Percentiles rank a stretch among this genome's conserved stretches.
Evolutionary conservation across 2,888 invertebrate genomes (phyloP).

Genomic region (Cryptophagus acutangulus): DNA sequence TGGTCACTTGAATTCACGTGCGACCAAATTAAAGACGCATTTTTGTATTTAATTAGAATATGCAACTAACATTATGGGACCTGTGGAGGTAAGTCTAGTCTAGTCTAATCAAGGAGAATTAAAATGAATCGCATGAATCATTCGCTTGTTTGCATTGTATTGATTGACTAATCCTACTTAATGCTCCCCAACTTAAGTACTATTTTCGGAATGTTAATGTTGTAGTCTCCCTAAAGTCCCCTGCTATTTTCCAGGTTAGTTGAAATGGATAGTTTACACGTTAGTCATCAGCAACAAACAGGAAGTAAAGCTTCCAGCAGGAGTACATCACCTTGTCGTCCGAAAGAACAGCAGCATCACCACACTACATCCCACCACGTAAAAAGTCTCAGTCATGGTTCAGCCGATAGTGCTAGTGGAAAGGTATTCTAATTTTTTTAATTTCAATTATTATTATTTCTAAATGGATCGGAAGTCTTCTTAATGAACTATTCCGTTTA

Average conservation of each 20-base stretch:
- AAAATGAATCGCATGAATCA: too few species aligned
- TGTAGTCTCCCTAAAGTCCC: too few species aligned
- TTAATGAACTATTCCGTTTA: too few species aligned
- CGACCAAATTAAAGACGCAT: too few species aligned
- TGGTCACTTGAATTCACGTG: too few species aligned
- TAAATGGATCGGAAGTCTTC: too few species aligned
- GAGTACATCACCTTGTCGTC: conserved; percentile 57
- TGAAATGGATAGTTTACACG: conserved; percentile 50
- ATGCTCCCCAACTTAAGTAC: too few species aligned
- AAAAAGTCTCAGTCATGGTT: conserved; percentile 46
- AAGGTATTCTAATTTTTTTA: conserved; percentile 10
- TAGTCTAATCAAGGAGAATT: too few species aligned
- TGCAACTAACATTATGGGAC: conserved; percentile 30
- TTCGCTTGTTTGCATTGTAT: conserved; percentile 17
- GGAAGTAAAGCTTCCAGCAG: conserved; percentile 59
- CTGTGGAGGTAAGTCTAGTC: too few species aligned
- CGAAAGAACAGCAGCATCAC: conserved; percentile 12
- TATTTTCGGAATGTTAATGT: too few species aligned
- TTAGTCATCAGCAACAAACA: conserved; percentile 38
- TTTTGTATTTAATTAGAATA: conserved; percentile 10
- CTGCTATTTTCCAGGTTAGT: conserved; percentile 42
- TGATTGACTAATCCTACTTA: background rate
- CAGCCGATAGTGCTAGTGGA: conserved; percentile 46
- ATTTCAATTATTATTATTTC: too few species aligned
- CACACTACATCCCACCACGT: conserved; percentile 38